A percentile compares a stretch with the other conserved stretches of the same genome.
Conservation (phyloP, 2,113 vertebrate genomes). For the Epinephelus cyanopodus region DNA sequence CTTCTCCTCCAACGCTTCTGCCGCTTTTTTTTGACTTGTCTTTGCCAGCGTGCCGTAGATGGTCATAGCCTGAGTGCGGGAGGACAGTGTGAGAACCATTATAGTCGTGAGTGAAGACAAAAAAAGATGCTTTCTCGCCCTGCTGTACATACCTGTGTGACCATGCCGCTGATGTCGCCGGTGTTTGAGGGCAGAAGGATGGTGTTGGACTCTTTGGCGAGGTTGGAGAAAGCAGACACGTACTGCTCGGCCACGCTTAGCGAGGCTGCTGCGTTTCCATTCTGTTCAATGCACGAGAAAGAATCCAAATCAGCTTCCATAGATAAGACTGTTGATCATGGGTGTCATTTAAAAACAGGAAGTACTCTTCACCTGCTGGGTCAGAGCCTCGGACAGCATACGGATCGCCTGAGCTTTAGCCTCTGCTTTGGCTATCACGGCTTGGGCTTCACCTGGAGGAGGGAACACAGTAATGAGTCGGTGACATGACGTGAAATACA, state of each 20-base stretch:
- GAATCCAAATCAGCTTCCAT: not conserved
- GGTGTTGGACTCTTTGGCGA: slow-evolving; percentile 96
- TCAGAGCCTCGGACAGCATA: slow-evolving; percentile 89
- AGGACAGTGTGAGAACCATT: not conserved
- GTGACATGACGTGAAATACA: not conserved
- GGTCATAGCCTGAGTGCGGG: slow-evolving; percentile 78
- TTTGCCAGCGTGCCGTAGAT: slow-evolving; percentile 81
- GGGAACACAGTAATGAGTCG: not conserved
- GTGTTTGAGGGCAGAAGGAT: slow-evolving; percentile 92
- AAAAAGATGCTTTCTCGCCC: not conserved
- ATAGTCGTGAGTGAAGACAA: not conserved
- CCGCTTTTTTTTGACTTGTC: not conserved
- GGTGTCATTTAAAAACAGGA: too few species aligned
- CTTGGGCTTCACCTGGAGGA: slow-evolving; percentile 91
- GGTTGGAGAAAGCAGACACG: slow-evolving; percentile 93
- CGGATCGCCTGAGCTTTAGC: slow-evolving; percentile 94
- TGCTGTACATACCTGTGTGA: slow-evolving; percentile 92
- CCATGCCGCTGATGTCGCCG: slow-evolving; percentile 92
- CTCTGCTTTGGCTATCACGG: slow-evolving; percentile 91
- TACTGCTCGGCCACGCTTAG: slow-evolving; percentile 95
- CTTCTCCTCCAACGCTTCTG: slow-evolving; percentile 8
- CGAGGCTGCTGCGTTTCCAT: slow-evolving; percentile 90
- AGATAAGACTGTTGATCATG: not conserved
- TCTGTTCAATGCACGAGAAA: slow-evolving; percentile 13
- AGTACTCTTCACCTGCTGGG: slow-evolving; percentile 84